Percentiles rank a stretch among this genome's conserved stretches.
These are phyloP conservation scores for Helostoma temminkii DNA, from an alignment of 2,797 vertebrate species.

Conservation along the genomic window DNA sequence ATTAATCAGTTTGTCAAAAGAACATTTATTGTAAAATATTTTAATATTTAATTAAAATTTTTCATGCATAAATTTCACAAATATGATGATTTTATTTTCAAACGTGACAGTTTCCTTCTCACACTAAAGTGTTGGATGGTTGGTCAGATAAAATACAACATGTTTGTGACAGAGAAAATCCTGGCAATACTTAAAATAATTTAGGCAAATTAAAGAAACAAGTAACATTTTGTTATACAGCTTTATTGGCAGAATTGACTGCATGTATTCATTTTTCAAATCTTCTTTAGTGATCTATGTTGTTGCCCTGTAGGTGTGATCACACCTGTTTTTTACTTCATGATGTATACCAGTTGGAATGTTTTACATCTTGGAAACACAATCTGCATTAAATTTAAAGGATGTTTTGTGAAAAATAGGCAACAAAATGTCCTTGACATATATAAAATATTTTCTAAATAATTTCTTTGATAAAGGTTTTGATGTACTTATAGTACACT, in stretches of 20 bases:
- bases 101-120: background rate
- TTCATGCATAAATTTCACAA: background rate
- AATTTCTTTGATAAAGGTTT: too few relatives aligned
- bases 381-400: background rate
- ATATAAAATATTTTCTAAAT: background rate
- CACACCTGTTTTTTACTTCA: background rate
- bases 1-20: background rate
- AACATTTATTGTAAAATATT: background rate
- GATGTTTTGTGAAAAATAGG: background rate
- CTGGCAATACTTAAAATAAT: background rate
- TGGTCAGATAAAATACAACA: background rate
- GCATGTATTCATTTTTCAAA: background rate
- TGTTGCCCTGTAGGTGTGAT: background rate
- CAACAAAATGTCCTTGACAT: background rate
- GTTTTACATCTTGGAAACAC: slow-evolving; percentile 6
- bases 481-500: too few relatives aligned
- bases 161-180: background rate
- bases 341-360: slow-evolving; percentile 30
- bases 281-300: background rate
- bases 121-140: too few relatives aligned
- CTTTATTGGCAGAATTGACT: slow-evolving; percentile 13
- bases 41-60: background rate
- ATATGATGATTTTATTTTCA: background rate
- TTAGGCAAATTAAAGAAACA: background rate
- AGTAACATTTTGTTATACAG: background rate